Evolutionary conservation across 2,888 invertebrate genomes (phyloP).

Genomic region (Agapostemon virescens): DNA sequence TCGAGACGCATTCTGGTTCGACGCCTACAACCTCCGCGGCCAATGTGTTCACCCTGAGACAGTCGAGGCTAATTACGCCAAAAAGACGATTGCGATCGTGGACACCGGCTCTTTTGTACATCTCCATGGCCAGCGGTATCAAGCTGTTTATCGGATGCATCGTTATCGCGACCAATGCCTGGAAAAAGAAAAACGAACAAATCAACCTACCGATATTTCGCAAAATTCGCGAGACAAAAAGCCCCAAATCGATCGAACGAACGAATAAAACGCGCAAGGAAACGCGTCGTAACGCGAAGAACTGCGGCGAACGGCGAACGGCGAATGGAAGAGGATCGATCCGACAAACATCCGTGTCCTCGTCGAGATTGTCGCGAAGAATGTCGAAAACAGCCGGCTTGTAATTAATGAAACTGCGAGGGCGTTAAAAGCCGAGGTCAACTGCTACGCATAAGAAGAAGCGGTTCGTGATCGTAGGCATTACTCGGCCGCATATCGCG

Average conservation of each 20-base stretch:
- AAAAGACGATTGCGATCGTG: slow-evolving; percentile 85
- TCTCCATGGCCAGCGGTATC: slow-evolving; percentile 86
- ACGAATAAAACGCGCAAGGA: slow-evolving; percentile 4
- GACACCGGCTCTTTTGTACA: slow-evolving; percentile 84
- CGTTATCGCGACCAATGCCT: slow-evolving; percentile 81
- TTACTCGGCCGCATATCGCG: slow-evolving; percentile 20
- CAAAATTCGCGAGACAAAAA: slow-evolving; percentile 7
- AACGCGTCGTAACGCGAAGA: slow-evolving; percentile 20
- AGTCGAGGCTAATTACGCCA: slow-evolving; percentile 88
- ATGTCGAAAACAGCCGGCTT: slow-evolving; percentile 55
- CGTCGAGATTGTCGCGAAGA: slow-evolving; percentile 44
- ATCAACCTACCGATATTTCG: neutral
- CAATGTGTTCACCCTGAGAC: slow-evolving; percentile 88
- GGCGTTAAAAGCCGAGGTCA: slow-evolving; percentile 61
- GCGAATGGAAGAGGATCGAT: slow-evolving; percentile 49
- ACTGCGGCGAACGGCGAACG: slow-evolving; percentile 15
- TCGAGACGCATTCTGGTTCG: slow-evolving; percentile 84
- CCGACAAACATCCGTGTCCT: slow-evolving; percentile 51
- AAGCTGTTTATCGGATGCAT: slow-evolving; percentile 85
- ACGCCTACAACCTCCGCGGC: slow-evolving; percentile 85
- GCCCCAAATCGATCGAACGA: neutral
- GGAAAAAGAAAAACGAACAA: slow-evolving; percentile 40
- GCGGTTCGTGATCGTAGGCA: slow-evolving; percentile 17
- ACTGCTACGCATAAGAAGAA: slow-evolving; percentile 46
- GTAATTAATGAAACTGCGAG: slow-evolving; percentile 61